These are phyloP conservation scores for Agriopis marginaria DNA, from an alignment of 2,888 invertebrate genomes.

Conservation along the genomic window DNA sequence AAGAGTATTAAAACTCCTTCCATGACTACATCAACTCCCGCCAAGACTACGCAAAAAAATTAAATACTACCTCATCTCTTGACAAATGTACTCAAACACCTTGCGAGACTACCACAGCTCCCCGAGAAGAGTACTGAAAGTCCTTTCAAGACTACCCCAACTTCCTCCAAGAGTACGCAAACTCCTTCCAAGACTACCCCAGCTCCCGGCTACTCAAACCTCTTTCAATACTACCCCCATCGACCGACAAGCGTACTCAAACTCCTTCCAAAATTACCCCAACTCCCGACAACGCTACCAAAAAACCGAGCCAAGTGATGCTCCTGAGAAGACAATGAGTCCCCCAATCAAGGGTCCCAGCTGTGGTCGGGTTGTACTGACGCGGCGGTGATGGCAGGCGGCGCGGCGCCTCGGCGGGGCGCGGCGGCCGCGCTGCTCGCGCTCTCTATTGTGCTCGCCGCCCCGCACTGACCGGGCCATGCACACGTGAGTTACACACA, in stretches of 20 bases:
- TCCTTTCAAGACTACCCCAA: too few relatives aligned
- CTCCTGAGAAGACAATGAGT: not conserved
- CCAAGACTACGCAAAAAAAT: not conserved
- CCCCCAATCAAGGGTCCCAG: slow-evolving; percentile 22
- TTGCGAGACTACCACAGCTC: not conserved
- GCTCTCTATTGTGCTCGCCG: slow-evolving; percentile 75
- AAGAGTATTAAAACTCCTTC: not conserved
- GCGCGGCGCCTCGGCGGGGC: slow-evolving; percentile 77
- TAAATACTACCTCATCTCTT: not conserved
- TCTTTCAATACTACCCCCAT: not conserved
- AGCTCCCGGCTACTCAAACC: not conserved
- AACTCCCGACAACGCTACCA: too few relatives aligned
- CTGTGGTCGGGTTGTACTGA: slow-evolving; percentile 40
- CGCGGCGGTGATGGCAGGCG: slow-evolving; percentile 70
- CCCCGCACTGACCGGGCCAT: slow-evolving; percentile 82
- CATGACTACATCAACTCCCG: not conserved
- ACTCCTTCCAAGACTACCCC: not conserved
- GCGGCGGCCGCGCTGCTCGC: slow-evolving; percentile 74
- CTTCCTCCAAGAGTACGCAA: not conserved
- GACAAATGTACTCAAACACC: not conserved
- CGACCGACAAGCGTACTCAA: not conserved
- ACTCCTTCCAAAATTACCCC: not conserved
- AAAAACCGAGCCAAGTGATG: too few relatives aligned
- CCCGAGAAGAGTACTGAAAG: not conserved
- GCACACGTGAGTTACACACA: slow-evolving; percentile 74